Conservation (phyloP, 2,888 invertebrate species). For the Dryobota labecula region DNA sequence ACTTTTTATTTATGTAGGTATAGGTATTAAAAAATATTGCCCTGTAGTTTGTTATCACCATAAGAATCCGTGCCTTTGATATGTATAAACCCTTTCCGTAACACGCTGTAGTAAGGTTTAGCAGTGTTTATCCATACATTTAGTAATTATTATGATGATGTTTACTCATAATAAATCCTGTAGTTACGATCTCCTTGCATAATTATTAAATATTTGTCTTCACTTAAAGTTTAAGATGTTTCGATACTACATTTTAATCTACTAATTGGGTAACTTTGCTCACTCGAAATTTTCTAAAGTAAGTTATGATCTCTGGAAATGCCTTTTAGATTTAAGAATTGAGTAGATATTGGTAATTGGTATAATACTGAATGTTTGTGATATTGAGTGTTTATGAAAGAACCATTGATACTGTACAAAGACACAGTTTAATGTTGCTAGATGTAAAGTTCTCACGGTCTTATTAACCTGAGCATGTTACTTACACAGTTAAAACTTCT, state of each 20-base stretch:
- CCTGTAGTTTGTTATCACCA: no score
- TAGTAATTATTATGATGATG: constrained; percentile 14
- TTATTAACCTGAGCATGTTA: constrained; percentile 52
- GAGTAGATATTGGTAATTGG: constrained; percentile 73
- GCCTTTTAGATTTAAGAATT: constrained; percentile 81
- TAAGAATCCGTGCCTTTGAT: no score
- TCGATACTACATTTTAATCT: constrained; percentile 39
- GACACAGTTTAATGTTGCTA: constrained; percentile 49
- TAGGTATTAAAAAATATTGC: no score
- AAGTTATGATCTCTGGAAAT: constrained; percentile 84
- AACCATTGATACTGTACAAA: constrained; percentile 50
- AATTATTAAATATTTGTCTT: constrained; percentile 37
- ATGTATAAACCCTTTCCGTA: no score
- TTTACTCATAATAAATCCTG: constrained; percentile 21
- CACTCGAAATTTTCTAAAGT: constrained; percentile 62
- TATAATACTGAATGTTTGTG: constrained; percentile 79
- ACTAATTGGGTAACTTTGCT: constrained; percentile 60
- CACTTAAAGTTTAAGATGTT: constrained; percentile 31
- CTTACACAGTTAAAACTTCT: constrained; percentile 42
- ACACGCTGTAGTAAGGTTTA: constrained; percentile 4
- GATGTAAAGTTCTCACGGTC: constrained; percentile 45
- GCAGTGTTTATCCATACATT: constrained; percentile 17
- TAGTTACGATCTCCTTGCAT: constrained; percentile 26
- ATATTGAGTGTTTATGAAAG: constrained; percentile 71
- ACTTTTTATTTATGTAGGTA: no score